Base-by-base conservation (phyloP, 2,113 vertebrate genomes). In the Atrichornis clamosus region DNA sequence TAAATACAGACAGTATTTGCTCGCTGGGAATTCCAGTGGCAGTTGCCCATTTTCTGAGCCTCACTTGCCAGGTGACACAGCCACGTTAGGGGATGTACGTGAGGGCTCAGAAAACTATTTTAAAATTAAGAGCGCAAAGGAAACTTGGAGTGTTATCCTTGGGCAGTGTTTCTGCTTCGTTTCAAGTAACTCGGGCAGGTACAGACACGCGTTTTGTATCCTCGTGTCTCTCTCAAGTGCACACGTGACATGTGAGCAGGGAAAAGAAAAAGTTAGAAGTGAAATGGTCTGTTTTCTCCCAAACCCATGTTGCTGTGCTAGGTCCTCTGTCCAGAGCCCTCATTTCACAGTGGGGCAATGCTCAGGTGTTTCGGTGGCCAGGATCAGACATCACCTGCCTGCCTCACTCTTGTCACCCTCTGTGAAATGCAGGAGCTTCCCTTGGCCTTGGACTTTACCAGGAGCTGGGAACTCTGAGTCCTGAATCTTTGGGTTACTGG, bases 241-340 rank as follows among this genome's bases (percentile, higher is more conserved):
- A 37, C 24, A 15, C 16, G 15, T 69, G 37, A 59, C 27, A 21
- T 3, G 11, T 26, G 60, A 47, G 37, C 23, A 73, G 23, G 72
- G 33, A 16, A 9, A 15, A 24, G 15, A 32, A 72, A 37, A 59
- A 41, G 18, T 26, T 44, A 33, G 30, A 73, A 85, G 52, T 53
- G 52, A 62, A 94, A 33, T 4, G 21, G 21, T 69, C 10, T 73
- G 0, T 80, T 67, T 87, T 78, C 35, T 74, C 68, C 32, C 44
- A 53, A 32, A 69, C 9, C 24, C 0, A 0, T 11, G 9, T 21
- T 47, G 14, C 30, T 33, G 20, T 59, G 37, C 52, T 44, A 35
- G 30, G 67, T 44, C 39, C 23, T 94, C 12, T 27, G 12, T 13
- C 47, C 10, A 13, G 53, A 69, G 28, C 58, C 37, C 8, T 35